These are phyloP conservation scores for Druon quercuslanigerum DNA, from an alignment of 1,140 invertebrate species.

Conservation along the genomic window DNA sequence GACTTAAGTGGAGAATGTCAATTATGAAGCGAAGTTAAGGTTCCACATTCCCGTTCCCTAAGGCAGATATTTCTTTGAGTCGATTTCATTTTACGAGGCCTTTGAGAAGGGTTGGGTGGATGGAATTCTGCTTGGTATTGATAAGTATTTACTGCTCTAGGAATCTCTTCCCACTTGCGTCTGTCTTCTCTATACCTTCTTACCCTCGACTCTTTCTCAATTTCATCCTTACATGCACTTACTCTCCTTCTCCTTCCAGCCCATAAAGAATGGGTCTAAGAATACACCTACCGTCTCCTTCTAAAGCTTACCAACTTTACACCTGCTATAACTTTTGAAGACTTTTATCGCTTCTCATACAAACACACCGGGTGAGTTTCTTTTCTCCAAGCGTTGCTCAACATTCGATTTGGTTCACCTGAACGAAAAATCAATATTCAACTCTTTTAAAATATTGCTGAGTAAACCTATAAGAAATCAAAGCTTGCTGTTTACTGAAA, in stretches of 20 bases:
- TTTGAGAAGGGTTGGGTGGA: slow-evolving; percentile 23
- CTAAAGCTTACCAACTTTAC: slow-evolving; percentile 7
- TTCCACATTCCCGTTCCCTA: slow-evolving; percentile 17
- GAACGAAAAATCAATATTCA: not conserved
- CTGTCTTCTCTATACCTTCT: not conserved
- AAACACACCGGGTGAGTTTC: not conserved
- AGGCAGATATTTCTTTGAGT: slow-evolving; percentile 22
- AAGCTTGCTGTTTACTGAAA: no score
- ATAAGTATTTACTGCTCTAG: slow-evolving; percentile 21
- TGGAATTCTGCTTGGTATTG: slow-evolving; percentile 29
- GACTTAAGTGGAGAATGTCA: slow-evolving; percentile 16
- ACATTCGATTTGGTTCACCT: not conserved
- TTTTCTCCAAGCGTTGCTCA: not conserved
- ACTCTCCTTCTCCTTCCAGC: not conserved
- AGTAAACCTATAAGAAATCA: no score
- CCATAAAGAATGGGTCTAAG: slow-evolving; percentile 3
- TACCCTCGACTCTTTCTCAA: not conserved
- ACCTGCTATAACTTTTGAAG: slow-evolving; percentile 11
- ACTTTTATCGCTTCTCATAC: not conserved
- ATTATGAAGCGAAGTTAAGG: slow-evolving; percentile 25
- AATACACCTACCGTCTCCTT: not conserved
- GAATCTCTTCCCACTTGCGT: slow-evolving; percentile 25
- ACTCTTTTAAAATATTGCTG: no score
- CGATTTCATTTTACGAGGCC: slow-evolving; percentile 29
- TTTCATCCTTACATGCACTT: slow-evolving; percentile 33